Evolutionary conservation across 2,888 invertebrate genomes (phyloP), one percentile per base, ranked within the genome.

Genomic region (Byasa hedistus): DNA sequence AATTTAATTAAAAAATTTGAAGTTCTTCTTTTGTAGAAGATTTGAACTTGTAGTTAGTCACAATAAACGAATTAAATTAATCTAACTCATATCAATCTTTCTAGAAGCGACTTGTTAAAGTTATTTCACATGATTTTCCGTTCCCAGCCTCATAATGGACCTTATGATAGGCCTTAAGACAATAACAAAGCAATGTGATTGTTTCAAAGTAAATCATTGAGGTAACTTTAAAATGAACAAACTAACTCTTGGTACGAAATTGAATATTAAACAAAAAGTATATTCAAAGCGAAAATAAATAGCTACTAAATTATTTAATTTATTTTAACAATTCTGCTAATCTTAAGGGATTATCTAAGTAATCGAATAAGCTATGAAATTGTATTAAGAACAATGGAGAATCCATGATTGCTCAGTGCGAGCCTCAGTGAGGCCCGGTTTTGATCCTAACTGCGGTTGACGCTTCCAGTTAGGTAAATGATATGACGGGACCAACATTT

Each of bases 41-140:
- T 15, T 44, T 4, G 2, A 17, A 19, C 19, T 17, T 44, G 4
- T 44, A 44, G 15, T 17, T 44, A 44, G 19, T 17, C 0, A 44
- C 4, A 17, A 44, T 3, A 19, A 44, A 15, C 3, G 1, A 44
- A 19, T 44, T 17, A 44, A 17, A 44, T 10, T 15, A 44, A 44
- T 17, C 3, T 2, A 44, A 44, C 2, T 4, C 0, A 19, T 44
- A 15, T 44, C 12, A 44, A 44, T 44, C 19, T 4, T 44, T 44
- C 15, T 15, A 17, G 19, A 44, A 44, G 1, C 21, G 12, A 52
- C 8, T 8, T 22, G 5, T 52, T 66, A 65, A 57, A 39, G 60
- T 63, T 44, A 68, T 69, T 64, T 68, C 65, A 58, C 66, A 57
- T 65, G 67, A 48, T 57, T 64, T 36, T 61, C 60, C 63, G 69